These are phyloP conservation scores for Pristionchus exspectatus DNA, from an alignment of 2,888 invertebrate species.

Conservation along the genomic window DNA sequence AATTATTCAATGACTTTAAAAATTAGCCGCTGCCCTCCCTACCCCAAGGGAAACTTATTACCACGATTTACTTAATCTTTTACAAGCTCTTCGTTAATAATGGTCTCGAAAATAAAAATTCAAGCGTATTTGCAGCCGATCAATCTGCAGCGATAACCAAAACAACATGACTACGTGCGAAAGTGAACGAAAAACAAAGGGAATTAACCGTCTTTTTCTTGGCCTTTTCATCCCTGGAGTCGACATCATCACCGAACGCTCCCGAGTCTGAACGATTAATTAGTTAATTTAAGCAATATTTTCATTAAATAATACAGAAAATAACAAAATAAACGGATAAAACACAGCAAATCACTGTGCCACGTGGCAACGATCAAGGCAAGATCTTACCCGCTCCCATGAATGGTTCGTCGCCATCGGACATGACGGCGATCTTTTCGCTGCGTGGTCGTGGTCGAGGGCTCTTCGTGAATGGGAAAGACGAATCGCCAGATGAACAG, in stretches of 20 bases:
- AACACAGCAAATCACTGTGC: background rate
- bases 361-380: background rate
- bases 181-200: background rate
- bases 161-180: background rate
- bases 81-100: too few relatives aligned
- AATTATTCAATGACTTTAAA: too few relatives aligned
- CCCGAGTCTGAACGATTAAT: constrained; percentile 9
- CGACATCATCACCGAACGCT: background rate
- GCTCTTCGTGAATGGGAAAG: background rate
- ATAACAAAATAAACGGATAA: background rate
- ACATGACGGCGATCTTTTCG: constrained; percentile 9
- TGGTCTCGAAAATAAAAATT: background rate
- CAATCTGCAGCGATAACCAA: background rate
- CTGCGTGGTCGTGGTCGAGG: constrained; percentile 7
- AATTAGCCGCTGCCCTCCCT: too few relatives aligned
- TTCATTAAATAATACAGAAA: background rate
- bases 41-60: too few relatives aligned
- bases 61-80: too few relatives aligned
- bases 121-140: background rate
- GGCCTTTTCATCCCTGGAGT: background rate
- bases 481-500: background rate
- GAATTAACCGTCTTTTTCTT: background rate
- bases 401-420: background rate
- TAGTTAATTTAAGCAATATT: background rate
- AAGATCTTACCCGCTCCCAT: background rate